These are phyloP conservation scores for Glaucidium brasilianum DNA, from an alignment of 2,113 vertebrate genomes.

Conservation along the genomic window DNA sequence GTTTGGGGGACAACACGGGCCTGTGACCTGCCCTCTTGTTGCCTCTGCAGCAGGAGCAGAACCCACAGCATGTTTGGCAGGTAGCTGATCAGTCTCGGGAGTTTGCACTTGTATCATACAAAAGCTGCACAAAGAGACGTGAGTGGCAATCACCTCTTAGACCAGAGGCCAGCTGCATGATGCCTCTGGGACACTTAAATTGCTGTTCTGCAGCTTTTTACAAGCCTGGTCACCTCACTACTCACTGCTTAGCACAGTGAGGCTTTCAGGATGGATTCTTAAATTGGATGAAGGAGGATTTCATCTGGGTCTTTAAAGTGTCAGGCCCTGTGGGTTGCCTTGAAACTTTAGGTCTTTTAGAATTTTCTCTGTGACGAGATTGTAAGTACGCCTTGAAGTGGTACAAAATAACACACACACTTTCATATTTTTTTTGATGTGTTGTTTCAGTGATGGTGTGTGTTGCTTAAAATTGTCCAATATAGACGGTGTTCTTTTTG, in stretches of 20 bases:
- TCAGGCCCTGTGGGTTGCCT: neutral
- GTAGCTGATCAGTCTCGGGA: neutral
- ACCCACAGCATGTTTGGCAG: neutral
- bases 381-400: neutral
- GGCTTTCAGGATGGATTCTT: neutral
- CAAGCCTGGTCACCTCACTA: neutral
- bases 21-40: neutral
- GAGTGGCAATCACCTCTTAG: neutral
- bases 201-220: neutral
- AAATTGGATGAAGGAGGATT: neutral
- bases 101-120: neutral
- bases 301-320: neutral
- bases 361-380: neutral
- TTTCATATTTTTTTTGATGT: neutral
- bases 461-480: neutral
- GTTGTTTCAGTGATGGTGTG: neutral
- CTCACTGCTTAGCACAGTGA: fast-evolving
- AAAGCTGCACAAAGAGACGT: neutral
- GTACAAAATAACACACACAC: neutral
- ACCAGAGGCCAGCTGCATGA: neutral
- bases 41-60: neutral
- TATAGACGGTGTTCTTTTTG: neutral
- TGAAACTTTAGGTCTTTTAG: neutral
- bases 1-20: neutral
- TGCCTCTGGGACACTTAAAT: neutral